A percentile compares a stretch with the other conserved stretches of the same genome.
phyloP scores from a whole-genome alignment of 1,140 invertebrate genomes.

The Aphaenogaster ashmeadi region DNA sequence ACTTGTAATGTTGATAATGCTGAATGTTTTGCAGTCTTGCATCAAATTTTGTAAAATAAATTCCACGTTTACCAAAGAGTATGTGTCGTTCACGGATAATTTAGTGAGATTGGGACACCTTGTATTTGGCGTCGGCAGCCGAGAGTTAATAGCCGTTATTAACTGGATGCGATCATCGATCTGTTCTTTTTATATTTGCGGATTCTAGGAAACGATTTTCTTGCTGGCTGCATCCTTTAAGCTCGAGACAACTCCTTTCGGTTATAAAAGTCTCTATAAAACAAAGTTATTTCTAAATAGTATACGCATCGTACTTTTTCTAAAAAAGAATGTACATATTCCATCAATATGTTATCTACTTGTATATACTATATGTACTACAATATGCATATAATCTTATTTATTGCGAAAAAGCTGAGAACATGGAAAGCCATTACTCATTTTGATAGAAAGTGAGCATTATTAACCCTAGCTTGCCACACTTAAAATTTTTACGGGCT shows the following conservation, averaged over 20 bases:
- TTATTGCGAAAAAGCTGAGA: background rate
- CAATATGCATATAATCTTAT: too few species aligned
- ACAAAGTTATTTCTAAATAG: background rate
- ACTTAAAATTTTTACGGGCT: too few species aligned
- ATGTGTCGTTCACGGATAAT: background rate
- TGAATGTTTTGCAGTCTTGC: background rate
- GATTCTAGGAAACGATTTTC: constrained; percentile 71
- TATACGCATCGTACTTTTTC: background rate
- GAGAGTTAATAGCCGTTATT: constrained; percentile 70
- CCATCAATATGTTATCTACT: background rate
- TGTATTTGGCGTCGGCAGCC: background rate
- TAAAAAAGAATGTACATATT: background rate
- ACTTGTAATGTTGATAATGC: background rate
- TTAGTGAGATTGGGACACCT: background rate
- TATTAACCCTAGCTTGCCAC: too few species aligned
- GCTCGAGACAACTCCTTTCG: constrained; percentile 4
- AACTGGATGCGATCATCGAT: constrained; percentile 61
- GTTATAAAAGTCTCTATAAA: background rate
- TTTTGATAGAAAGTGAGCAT: background rate
- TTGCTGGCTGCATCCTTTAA: constrained; percentile 4
- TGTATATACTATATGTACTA: too few species aligned
- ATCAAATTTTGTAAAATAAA: constrained; percentile 12
- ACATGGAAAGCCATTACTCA: background rate
- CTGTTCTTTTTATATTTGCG: constrained; percentile 66
- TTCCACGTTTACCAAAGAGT: background rate